Evolutionary conservation across 2,888 invertebrate genomes (phyloP).

Genomic region (Phymatocera aterrima): DNA sequence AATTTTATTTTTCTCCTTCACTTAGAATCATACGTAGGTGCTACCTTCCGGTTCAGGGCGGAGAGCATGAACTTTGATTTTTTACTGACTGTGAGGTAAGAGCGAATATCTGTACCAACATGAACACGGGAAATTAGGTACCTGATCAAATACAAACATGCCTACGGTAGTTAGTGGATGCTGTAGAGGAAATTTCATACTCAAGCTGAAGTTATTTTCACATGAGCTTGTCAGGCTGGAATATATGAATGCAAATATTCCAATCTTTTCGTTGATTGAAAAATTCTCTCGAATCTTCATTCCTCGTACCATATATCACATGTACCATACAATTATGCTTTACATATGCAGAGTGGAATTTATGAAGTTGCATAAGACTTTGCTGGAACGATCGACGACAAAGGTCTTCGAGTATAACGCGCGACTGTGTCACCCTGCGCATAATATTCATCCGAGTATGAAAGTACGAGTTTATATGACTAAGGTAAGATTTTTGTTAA

Average conservation of each 20-base stretch:
- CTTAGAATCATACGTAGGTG: neutral
- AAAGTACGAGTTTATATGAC: neutral
- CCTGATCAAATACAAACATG: neutral
- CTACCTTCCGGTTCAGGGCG: neutral
- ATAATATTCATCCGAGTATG: neutral
- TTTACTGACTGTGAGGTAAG: neutral
- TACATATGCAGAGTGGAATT: neutral
- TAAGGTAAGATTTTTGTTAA: neutral
- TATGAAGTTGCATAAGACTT: neutral
- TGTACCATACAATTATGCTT: neutral
- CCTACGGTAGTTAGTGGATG: neutral
- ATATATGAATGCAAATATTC: neutral
- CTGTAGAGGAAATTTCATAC: neutral
- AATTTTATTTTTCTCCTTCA: too few relatives aligned
- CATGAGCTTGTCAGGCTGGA: neutral
- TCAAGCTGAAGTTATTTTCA: neutral
- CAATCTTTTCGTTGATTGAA: neutral
- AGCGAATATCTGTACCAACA: neutral
- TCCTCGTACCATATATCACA: too few relatives aligned
- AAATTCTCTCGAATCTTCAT: too few relatives aligned
- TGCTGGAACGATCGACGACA: neutral
- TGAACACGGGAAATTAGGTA: neutral
- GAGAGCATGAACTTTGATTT: neutral
- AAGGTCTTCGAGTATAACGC: neutral
- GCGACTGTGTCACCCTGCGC: neutral